Evolutionary conservation across 2,113 vertebrate genomes (phyloP), one percentile per base, ranked within the genome.

Genomic region (Ctenodactylus gundi): DNA sequence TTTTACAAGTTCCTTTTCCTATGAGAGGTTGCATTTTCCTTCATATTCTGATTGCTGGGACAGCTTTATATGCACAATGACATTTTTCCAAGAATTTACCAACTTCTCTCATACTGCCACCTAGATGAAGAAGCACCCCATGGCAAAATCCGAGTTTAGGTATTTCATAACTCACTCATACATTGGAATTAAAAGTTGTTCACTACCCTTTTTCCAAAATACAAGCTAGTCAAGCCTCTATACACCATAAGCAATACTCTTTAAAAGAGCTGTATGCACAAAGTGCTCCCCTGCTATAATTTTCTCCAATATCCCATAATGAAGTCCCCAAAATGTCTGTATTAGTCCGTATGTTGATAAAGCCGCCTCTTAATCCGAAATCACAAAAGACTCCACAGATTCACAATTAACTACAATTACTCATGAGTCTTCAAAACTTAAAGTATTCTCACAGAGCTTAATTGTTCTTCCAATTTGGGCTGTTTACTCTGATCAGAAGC

Each of bases 161-260:
- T 29, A 91, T 89, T 91, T 85, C 65, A 90, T 72, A 85, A 85
- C 25, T 91, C 25, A 68, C 34, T 75, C 73, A 49, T 93, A 85
- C 90, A 73, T 9, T n/a, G 68, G 13, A 81, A 67, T 67, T 14
- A 64, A 80, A 77, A 46, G 29, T 0, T 29, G n/a, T 39, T 75
- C 46, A 44, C 29, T 87, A 88, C 27, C 44, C 36, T 84, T 77
- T 1, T 62, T 65, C 88, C 31, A 64, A 85, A 85, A 95, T 90
- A 51, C 20, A 89, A 81, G 17, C 27, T 95, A 85, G 85, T 88
- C 44, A 91, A 85, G 73, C 5, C 41, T 78, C 87, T 78, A 77
- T 5, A 46, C 2, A 31, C 21, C 27, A 88, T 3, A 67, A 53
- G 46, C n/a, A 85, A 85, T 64, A 78, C 73, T 78, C 76, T 90